Conservation (phyloP, 2,797 vertebrate species). For the Xenentodon cancila region DNA sequence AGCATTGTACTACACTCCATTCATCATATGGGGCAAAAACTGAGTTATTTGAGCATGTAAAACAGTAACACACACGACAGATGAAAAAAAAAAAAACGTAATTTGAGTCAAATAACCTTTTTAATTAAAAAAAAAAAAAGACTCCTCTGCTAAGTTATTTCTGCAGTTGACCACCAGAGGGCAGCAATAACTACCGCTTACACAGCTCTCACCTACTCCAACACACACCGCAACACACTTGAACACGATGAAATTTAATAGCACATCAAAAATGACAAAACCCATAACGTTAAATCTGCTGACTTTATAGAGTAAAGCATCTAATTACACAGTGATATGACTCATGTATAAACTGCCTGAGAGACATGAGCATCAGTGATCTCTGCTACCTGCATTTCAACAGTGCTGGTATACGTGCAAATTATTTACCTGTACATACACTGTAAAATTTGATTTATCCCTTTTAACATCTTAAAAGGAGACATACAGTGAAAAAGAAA, state of each 20-base stretch:
- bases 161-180: slow-evolving; percentile 40
- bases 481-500: no score
- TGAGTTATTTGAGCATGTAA: no score
- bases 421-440: no score
- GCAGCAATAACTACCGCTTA: slow-evolving; percentile 13
- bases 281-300: not conserved
- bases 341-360: not conserved
- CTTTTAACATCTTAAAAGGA: no score
- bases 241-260: slow-evolving; percentile 19
- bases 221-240: not conserved
- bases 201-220: not conserved
- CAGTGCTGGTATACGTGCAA: slow-evolving; percentile 5
- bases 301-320: not conserved
- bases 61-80: no score
- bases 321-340: slow-evolving; percentile 2
- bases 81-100: no score
- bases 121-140: not conserved
- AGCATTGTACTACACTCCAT: no score
- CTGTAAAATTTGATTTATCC: no score
- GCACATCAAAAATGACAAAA: slow-evolving; percentile 22
- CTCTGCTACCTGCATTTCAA: slow-evolving; percentile 3
- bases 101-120: not conserved
- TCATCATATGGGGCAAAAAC: no score
- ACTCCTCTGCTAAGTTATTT: not conserved
- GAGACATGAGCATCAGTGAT: slow-evolving; percentile 16